Base-by-base conservation (phyloP, 2,888 invertebrate genomes). In the Ctenicera cuprea region DNA sequence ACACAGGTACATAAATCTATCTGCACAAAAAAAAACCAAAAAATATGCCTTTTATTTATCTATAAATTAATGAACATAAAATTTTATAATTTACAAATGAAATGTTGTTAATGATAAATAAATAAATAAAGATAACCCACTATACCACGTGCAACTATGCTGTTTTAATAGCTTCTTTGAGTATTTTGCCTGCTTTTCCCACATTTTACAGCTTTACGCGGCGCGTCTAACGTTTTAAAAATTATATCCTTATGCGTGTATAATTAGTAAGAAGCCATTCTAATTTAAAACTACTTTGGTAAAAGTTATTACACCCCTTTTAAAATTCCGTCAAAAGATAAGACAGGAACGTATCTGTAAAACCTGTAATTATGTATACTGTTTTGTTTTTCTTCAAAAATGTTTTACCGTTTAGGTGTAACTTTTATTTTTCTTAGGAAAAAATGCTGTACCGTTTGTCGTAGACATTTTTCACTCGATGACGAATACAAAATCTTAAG, bases 281-380 rank as follows among this genome's bases (percentile, higher is more conserved):
- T 48, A 48, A 48, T 48, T 48, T 48, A 48, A 48, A 48, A 48
- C 18, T 18, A 18, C 20, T 48, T 18, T 18, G 18, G 16, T 18
- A 48, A 20, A 54, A 54, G 9, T 16, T 54, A 26, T 54, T 30
- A 54, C 54, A 54, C 26, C 54, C 54, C 54, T 54, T 54, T 54
- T 54, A 54, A 54, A 54, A 54, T 54, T 54, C 54, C 54, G 54
- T 12, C 54, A 30, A 3, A 30, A 54, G 54, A 54, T 54, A 54
- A 26, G 14, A 3, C 16, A 54, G 54, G 54, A 54, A 30, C 18
- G 26, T 54, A 52, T 54, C 20, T 43, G 16, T 16, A 54, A 30
- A 14, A 30, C 54, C 54, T 1, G 54, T 54, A 54, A 54, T 54
- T 54, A 30, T 9, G 9, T 33, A 7, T 9, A 48, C n/a, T 4